Conservation (phyloP, 2,113 vertebrate genomes). For the Ophthalmotilapia sp. region DNA sequence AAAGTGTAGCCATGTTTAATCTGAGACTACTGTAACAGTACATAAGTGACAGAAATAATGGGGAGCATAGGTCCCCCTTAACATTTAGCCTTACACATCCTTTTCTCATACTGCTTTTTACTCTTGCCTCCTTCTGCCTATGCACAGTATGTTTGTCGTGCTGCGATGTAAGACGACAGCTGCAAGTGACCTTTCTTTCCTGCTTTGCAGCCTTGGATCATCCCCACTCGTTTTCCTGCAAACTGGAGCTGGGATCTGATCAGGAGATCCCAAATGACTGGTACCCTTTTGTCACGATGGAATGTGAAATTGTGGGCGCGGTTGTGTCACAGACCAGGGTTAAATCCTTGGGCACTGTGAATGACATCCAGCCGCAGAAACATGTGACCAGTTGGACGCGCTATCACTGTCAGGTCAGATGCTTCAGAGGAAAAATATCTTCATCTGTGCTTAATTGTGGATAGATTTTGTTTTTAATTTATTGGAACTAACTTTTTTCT, state of each 20-base stretch:
- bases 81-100: not conserved
- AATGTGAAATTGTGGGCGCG: slow-evolving; percentile 79
- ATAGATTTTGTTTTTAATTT: accelerated
- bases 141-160: not conserved
- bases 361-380: slow-evolving; percentile 92
- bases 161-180: not conserved
- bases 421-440: not conserved
- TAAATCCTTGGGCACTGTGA: slow-evolving; percentile 82
- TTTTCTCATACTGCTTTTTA: not conserved
- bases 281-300: slow-evolving; percentile 87
- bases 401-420: slow-evolving; percentile 85
- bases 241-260: slow-evolving; percentile 92
- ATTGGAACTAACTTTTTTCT: not conserved
- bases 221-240: slow-evolving; percentile 90
- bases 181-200: not conserved
- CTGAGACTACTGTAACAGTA: not conserved
- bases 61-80: not conserved
- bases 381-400: slow-evolving; percentile 80
- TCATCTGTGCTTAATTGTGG: not conserved
- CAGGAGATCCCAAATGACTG: slow-evolving; percentile 91
- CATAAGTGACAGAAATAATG: not conserved
- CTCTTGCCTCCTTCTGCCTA: not conserved
- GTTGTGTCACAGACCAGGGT: slow-evolving; percentile 82
- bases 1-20: not conserved
- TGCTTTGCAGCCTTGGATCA: slow-evolving; percentile 80